These are phyloP conservation scores for Tor tambroides DNA, from an alignment of 2,113 vertebrate species.

Conservation along the genomic window DNA sequence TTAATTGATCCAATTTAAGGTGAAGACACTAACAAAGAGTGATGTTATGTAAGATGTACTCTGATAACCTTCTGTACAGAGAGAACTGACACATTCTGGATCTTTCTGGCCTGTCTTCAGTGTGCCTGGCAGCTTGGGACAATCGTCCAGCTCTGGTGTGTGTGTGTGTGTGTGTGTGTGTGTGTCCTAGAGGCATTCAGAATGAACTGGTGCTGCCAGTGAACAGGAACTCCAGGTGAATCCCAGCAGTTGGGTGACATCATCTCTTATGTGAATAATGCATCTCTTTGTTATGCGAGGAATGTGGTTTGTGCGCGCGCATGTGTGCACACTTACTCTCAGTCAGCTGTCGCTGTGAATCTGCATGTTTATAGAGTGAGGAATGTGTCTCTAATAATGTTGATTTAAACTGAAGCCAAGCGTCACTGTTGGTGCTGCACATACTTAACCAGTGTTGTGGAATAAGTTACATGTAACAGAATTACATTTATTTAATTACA, in stretches of 20 bases:
- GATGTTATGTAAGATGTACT: constrained; percentile 2
- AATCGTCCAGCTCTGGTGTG: background rate
- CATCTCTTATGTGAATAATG: background rate
- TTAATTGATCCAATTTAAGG: background rate
- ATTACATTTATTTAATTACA: too few species aligned
- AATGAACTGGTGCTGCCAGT: background rate
- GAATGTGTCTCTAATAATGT: background rate
- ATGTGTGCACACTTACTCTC: background rate
- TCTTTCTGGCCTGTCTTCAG: constrained; percentile 1
- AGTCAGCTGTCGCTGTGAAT: background rate
- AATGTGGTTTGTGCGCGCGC: background rate
- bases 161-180: background rate
- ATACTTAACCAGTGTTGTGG: too few species aligned
- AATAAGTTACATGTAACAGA: too few species aligned
- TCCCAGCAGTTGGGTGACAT: background rate
- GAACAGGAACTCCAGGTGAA: background rate
- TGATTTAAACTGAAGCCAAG: background rate
- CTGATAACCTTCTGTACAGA: background rate
- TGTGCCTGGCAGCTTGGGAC: background rate
- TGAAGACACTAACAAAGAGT: background rate
- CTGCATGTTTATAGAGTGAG: background rate
- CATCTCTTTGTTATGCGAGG: background rate
- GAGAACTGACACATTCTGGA: background rate
- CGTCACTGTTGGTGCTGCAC: too few species aligned
- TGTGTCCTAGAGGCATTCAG: background rate